A percentile compares a stretch with the other conserved stretches of the same genome.
phyloP scores from a whole-genome alignment of 2,113 vertebrate species.

The Alexandromys fortis region DNA sequence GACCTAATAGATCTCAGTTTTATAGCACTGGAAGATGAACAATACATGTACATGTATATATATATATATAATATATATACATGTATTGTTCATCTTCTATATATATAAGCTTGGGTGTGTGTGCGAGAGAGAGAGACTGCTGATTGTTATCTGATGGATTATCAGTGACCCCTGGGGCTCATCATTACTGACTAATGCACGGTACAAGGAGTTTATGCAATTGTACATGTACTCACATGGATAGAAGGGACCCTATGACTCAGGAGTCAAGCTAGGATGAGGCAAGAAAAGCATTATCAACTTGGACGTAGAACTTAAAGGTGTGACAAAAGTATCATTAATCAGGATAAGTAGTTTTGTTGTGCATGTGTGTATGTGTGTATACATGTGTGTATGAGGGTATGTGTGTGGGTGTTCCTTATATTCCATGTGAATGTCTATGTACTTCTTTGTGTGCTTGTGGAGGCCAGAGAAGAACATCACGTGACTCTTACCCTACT shows the following conservation, averaged over 20 bases:
- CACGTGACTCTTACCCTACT: neutral
- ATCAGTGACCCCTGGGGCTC: neutral
- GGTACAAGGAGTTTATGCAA: neutral
- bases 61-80: no score
- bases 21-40: neutral
- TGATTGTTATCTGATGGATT: neutral
- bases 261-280: neutral
- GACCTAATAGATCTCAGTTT: neutral
- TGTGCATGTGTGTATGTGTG: neutral
- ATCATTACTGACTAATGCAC: neutral
- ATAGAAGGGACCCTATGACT: neutral
- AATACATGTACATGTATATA: no score
- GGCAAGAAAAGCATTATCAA: neutral
- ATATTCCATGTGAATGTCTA: no score
- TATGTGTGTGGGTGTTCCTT: neutral
- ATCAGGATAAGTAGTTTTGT: neutral
- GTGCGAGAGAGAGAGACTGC: neutral
- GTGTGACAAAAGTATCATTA: neutral
- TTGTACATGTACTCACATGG: neutral
- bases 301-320: neutral
- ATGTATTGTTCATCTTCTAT: no score
- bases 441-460: neutral
- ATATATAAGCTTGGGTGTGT: no score
- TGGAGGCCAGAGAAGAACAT: neutral
- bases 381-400: neutral